phyloP scores from a whole-genome alignment of 2,797 vertebrate genomes.

The Mycteria americana region DNA sequence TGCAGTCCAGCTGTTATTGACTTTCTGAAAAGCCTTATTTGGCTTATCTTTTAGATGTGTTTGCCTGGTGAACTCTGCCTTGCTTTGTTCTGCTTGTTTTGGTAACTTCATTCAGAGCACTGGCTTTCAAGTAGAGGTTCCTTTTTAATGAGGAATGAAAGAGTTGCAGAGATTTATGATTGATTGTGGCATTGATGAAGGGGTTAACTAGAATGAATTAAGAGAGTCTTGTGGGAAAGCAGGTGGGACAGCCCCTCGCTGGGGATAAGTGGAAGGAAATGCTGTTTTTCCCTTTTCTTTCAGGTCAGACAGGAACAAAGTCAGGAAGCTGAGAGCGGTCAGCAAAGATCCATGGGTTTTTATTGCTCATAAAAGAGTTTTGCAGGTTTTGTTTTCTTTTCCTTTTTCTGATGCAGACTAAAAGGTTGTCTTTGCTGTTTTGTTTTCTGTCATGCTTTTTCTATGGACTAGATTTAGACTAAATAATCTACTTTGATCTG shows the following conservation, averaged over 20 bases:
- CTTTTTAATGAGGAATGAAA: not conserved
- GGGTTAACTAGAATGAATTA: not conserved
- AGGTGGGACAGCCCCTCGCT: not conserved
- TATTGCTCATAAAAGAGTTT: not conserved
- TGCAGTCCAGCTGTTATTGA: not conserved
- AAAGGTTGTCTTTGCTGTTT: not conserved
- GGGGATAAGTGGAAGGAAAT: not conserved
- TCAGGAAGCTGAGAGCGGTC: constrained; percentile 9
- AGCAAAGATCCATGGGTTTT: not conserved
- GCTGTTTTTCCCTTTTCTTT: not conserved
- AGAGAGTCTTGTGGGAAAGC: not conserved
- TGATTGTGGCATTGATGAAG: not conserved
- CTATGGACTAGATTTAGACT: not conserved
- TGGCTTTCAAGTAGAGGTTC: not conserved
- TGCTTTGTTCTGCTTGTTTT: not conserved
- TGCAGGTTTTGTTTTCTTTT: not conserved
- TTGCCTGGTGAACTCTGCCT: not conserved
- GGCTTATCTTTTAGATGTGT: not conserved
- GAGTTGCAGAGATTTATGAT: not conserved
- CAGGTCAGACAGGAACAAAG: not conserved
- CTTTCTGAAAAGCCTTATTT: not conserved
- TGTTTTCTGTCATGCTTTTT: not conserved
- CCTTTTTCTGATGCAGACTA: not conserved
- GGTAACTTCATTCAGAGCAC: not conserved
- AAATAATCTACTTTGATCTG: not conserved